These are phyloP conservation scores for Neopelma chrysocephalum DNA, from an alignment of 2,797 vertebrate species.

Conservation along the genomic window DNA sequence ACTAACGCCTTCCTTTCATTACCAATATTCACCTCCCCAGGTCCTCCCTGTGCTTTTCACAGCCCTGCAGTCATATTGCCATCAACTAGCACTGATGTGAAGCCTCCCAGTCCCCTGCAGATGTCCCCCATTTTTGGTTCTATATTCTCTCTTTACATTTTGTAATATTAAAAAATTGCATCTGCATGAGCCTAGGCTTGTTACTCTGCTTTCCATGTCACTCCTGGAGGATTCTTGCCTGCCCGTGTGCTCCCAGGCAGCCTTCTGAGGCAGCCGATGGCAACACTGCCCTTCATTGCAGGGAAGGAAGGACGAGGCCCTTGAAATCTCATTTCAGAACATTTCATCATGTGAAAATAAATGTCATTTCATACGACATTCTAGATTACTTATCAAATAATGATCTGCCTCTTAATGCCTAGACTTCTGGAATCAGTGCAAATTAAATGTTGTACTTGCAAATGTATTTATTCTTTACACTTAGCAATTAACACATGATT, in stretches of 20 bases:
- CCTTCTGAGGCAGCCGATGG: not conserved
- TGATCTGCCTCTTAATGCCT: not conserved
- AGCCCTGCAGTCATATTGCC: not conserved
- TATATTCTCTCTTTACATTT: not conserved
- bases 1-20: not conserved
- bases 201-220: fast-evolving
- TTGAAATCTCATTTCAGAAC: conserved; percentile 9
- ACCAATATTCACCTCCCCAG: not conserved
- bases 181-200: not conserved
- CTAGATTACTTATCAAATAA: conserved; percentile 36
- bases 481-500: conserved; percentile 35
- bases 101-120: not conserved
- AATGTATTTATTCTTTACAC: conserved; percentile 30
- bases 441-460: conserved; percentile 30
- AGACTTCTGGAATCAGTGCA: not conserved
- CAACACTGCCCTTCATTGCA: not conserved
- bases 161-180: not conserved
- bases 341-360: conserved; percentile 19
- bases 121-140: fast-evolving
- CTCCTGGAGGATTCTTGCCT: not conserved
- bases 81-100: not conserved
- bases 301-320: not conserved
- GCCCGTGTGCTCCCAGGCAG: not conserved
- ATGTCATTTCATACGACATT: not conserved
- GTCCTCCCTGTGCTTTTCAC: not conserved